A percentile compares a stretch with the other conserved stretches of the same genome.
Evolutionary conservation across 2,797 vertebrate species (phyloP).

Genomic region (Rhyacichthys aspro): DNA sequence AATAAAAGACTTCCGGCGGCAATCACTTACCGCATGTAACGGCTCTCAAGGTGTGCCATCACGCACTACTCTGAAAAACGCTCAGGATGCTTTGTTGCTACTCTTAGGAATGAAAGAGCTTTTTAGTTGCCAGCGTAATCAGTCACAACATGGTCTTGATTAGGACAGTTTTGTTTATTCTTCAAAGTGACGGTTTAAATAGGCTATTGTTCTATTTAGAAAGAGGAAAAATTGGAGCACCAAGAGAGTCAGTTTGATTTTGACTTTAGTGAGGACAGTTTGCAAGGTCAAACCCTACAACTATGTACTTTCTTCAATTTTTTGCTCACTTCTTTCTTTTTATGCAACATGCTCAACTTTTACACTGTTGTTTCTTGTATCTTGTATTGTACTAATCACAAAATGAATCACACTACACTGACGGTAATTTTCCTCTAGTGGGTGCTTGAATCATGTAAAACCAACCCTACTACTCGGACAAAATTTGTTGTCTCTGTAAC

Average conservation of each 20-base stretch:
- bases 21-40: conserved; percentile 33
- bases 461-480: too few relatives aligned
- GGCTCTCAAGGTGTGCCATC: conserved; percentile 35
- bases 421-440: too few relatives aligned
- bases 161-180: not conserved
- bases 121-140: conserved; percentile 1
- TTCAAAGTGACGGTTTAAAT: conserved; percentile 20
- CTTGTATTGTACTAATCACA: too few relatives aligned
- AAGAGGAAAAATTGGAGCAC: conserved; percentile 15
- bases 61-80: conserved; percentile 18
- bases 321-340: not conserved
- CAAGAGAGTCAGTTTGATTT: conserved; percentile 5
- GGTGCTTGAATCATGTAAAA: too few relatives aligned
- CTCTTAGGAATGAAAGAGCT: not conserved
- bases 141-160: conserved; percentile 11
- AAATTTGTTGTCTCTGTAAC: too few relatives aligned
- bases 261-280: not conserved
- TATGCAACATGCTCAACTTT: not conserved
- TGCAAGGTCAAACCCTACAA: not conserved
- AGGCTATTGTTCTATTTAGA: conserved; percentile 13
- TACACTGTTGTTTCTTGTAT: too few relatives aligned
- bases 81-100: conserved; percentile 12
- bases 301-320: too few relatives aligned
- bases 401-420: too few relatives aligned
- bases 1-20: conserved; percentile 41